Conservation (phyloP, 2,888 invertebrate species). For the Barypeithes pellucidus region DNA sequence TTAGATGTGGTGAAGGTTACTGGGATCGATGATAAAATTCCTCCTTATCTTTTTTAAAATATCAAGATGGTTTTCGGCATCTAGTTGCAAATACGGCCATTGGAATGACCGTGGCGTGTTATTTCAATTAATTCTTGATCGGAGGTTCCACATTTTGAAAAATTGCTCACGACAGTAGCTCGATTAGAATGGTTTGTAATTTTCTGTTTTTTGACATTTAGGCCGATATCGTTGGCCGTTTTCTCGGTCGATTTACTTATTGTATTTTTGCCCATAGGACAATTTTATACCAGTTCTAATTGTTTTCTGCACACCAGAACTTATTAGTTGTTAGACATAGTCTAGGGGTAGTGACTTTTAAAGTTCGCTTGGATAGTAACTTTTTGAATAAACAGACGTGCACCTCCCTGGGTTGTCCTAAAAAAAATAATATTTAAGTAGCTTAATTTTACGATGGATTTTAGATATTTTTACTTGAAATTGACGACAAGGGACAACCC, state of each 20-base stretch:
- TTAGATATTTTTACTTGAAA: neutral
- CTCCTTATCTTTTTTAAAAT: conserved; percentile 6
- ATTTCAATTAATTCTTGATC: conserved; percentile 18
- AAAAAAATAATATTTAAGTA: conserved; percentile 11
- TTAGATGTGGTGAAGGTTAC: neutral
- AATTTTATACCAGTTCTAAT: conserved; percentile 16
- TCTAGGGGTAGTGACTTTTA: neutral
- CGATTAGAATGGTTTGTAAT: conserved; percentile 6
- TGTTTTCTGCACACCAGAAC: neutral
- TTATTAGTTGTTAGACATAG: neutral
- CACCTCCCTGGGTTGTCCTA: conserved; percentile 10
- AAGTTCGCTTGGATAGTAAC: neutral
- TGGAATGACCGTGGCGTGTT: neutral
- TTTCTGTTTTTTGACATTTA: conserved; percentile 18
- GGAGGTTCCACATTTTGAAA: conserved; percentile 2
- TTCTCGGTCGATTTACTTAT: conserved; percentile 10
- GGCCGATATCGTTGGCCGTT: neutral
- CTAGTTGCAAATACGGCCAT: conserved; percentile 3
- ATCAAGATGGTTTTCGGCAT: neutral
- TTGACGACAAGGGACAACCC: too few relatives aligned
- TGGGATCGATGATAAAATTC: neutral
- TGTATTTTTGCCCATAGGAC: conserved; percentile 5
- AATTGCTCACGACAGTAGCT: conserved; percentile 1
- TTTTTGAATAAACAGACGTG: conserved; percentile 3
- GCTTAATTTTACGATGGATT: neutral